phyloP scores from a whole-genome alignment of 2,888 invertebrate genomes.

The Acronicta psi region DNA sequence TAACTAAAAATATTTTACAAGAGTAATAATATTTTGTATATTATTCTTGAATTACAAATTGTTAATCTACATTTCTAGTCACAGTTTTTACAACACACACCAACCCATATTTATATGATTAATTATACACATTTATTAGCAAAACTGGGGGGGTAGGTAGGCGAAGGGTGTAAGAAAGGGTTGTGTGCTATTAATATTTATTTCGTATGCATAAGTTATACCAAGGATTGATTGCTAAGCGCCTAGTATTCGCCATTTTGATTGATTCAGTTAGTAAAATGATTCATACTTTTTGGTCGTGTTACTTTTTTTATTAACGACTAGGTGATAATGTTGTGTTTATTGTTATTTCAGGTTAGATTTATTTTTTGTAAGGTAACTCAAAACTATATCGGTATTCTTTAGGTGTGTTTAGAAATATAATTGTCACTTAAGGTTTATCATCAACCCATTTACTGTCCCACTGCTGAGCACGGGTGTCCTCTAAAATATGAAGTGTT shows the following conservation, averaged over 20 bases:
- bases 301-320: slow-evolving; percentile 38
- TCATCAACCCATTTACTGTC: too few relatives aligned
- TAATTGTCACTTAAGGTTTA: too few relatives aligned
- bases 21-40: background rate
- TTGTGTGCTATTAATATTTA: slow-evolving; percentile 85
- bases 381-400: too few relatives aligned
- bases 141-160: slow-evolving; percentile 59
- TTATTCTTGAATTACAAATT: slow-evolving; percentile 19
- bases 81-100: slow-evolving; percentile 49
- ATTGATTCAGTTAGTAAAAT: slow-evolving; percentile 56
- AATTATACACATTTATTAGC: slow-evolving; percentile 88
- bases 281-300: slow-evolving; percentile 55
- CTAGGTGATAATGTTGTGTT: slow-evolving; percentile 11
- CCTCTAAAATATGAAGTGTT: too few relatives aligned
- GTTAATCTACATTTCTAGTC: slow-evolving; percentile 36
- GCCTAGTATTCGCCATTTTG: slow-evolving; percentile 59
- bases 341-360: slow-evolving; percentile 17
- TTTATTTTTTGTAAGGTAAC: too few relatives aligned
- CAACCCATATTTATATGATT: slow-evolving; percentile 81
- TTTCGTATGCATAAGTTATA: slow-evolving; percentile 80
- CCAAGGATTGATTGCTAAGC: slow-evolving; percentile 69
- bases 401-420: too few relatives aligned
- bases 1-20: too few relatives aligned
- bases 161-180: slow-evolving; percentile 83
- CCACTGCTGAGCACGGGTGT: too few relatives aligned